Evolutionary conservation across 64 coral and sea anemone genomes (phyloP).

Genomic region (Stichodactyla helianthus): DNA sequence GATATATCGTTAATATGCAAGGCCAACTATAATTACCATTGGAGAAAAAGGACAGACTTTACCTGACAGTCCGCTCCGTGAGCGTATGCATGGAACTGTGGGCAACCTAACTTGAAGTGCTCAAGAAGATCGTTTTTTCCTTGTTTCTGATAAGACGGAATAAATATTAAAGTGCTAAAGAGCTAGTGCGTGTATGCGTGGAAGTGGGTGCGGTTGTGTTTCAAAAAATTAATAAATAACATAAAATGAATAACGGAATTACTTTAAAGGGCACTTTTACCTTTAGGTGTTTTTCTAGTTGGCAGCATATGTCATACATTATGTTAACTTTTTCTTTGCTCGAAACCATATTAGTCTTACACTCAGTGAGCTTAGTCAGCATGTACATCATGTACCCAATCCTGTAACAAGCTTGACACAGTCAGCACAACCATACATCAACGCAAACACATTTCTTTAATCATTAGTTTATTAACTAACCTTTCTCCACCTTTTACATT

Average conservation of each 20-base stretch:
- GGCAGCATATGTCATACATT: conserved; percentile 20
- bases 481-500: conserved; percentile 18
- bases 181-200: background rate
- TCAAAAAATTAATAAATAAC: conserved; percentile 3
- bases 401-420: background rate
- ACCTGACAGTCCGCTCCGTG: conserved; percentile 10
- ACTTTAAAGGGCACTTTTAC: background rate
- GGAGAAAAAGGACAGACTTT: background rate
- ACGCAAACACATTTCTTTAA: background rate
- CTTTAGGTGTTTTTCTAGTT: conserved; percentile 2
- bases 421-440: conserved; percentile 5
- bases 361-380: conserved; percentile 5
- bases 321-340: conserved; percentile 3
- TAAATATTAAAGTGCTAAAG: background rate
- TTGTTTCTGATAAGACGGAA: background rate
- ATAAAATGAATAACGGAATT: conserved; percentile 6
- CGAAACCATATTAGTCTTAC: background rate
- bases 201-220: background rate
- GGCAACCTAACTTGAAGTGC: background rate
- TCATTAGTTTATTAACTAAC: conserved; percentile 12
- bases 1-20: no score
- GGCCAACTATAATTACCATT: no score
- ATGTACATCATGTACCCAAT: conserved; percentile 12
- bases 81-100: conserved; percentile 11
- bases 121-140: background rate